phyloP scores from a whole-genome alignment of 37 sponge, comb jelly and placozoan species.

The Cladorhizidae sp. region DNA sequence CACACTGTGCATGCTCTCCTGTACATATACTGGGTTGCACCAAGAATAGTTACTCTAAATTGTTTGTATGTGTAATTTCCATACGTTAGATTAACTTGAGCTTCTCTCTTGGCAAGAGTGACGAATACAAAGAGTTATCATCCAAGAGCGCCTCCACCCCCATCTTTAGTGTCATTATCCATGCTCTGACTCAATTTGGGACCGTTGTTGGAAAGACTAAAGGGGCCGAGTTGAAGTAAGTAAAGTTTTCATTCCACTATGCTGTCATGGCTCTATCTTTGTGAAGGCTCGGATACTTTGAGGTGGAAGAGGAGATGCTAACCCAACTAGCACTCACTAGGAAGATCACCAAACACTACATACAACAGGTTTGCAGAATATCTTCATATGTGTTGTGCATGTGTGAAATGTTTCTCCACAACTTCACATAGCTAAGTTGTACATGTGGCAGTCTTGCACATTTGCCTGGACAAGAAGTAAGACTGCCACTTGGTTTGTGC shows the following conservation, averaged over 20 bases:
- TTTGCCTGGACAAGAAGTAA: no score
- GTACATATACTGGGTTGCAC: no score
- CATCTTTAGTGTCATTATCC: slow-evolving; percentile 30
- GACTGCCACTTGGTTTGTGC: no score
- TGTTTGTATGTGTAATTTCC: no score
- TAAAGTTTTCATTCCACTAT: neutral
- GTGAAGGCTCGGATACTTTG: slow-evolving; percentile 65
- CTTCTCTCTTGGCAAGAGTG: slow-evolving; percentile 43
- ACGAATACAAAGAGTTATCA: neutral
- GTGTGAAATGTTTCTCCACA: no score
- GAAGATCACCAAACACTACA: slow-evolving; percentile 66
- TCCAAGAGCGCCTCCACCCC: neutral
- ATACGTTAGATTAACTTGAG: slow-evolving; percentile 56
- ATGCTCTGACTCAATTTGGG: slow-evolving; percentile 44
- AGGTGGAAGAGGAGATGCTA: slow-evolving; percentile 42
- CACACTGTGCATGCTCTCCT: no score
- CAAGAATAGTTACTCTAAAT: no score
- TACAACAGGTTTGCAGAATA: slow-evolving; percentile 75
- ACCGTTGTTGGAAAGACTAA: slow-evolving; percentile 48
- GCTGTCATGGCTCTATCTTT: neutral
- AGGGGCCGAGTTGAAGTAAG: slow-evolving; percentile 62
- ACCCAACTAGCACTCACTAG: slow-evolving; percentile 45
- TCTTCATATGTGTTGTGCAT: no score
- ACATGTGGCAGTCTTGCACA: no score
- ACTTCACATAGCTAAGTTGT: no score